Evolutionary conservation across 2,888 invertebrate genomes (phyloP), one percentile per base, ranked within the genome.

Genomic region (Drosophila formosana): DNA sequence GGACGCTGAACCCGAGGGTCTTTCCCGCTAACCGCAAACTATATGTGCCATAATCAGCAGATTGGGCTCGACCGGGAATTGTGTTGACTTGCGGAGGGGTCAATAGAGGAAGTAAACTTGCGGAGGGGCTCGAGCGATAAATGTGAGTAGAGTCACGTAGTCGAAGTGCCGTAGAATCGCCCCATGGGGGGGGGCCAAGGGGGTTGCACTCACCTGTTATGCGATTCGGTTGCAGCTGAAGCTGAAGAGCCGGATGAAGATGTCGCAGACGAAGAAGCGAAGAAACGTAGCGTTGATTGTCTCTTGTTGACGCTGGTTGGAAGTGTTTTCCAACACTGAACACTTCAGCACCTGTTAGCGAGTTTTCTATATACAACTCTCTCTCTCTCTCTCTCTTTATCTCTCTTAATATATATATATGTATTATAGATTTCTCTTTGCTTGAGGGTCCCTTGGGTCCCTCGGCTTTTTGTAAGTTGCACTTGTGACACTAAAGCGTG

Each of bases 401-500:
- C n/a, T 41, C 13, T 56, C 39, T 71, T 50, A 18, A 18, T 18
- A 18, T 1, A 18, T 18, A 18, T 18, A 18, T 18, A 18, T 18
- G 2, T 18, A 1, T 1, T 18, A 18, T 18, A 28, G 28, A 32
- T 32, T 32, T 32, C 7, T 6, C 8, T 39, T 7, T 47, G 30
- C 30, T 37, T 41, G 37, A 18, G 65, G 51, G 11, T 53, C 47
- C 53, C 64, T 11, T 8, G 60, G 56, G 47, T 52, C 50, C 47
- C 52, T 43, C 18, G 26, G 9, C n/a, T 37, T 34, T 11, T 41
- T 50, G 30, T 74, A 76, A 72, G 75, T 75, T 69, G 80, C 83
- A 86, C 84, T 83, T 80, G 69, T 67, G 70, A 80, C 86, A 83
- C 86, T 84, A 84, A 84, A 84, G 84, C 82, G 82, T 84, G 58